Evolutionary conservation across 1,140 invertebrate species (phyloP).

Genomic region (Stegodyphus dumicola): DNA sequence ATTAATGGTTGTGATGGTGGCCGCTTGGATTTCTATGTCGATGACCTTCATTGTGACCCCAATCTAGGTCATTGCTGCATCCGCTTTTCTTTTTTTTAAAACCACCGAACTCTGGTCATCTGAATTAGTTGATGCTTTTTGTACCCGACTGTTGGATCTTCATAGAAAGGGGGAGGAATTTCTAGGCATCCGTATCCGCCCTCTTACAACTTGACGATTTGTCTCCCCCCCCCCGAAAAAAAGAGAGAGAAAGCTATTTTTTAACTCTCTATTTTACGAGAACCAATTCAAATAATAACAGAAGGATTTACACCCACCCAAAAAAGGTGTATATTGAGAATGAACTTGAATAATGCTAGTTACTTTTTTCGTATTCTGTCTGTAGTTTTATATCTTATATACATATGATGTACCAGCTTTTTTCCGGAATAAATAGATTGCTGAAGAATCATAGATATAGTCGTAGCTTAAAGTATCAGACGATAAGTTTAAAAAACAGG

Average conservation of each 20-base stretch:
- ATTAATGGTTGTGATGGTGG: conserved; percentile 9
- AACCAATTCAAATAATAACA: no score
- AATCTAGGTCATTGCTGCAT: conserved; percentile 59
- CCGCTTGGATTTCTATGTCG: conserved; percentile 19
- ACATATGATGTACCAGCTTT: no score
- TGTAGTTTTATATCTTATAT: no score
- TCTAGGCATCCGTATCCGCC: no score
- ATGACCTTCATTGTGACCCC: conserved; percentile 49
- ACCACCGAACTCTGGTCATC: neutral
- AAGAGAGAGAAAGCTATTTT: no score
- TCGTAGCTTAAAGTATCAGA: no score
- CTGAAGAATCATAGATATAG: no score
- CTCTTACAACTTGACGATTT: no score
- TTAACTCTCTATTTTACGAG: no score
- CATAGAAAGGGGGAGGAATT: neutral
- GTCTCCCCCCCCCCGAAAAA: no score
- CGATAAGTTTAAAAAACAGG: no score
- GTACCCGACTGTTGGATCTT: neutral
- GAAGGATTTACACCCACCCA: neutral
- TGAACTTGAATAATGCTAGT: neutral
- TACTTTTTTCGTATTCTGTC: neutral
- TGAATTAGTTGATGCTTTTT: neutral
- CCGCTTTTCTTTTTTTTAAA: conserved; percentile 20
- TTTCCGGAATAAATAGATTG: no score
- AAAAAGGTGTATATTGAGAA: neutral